A percentile compares a stretch with the other conserved stretches of the same genome.
These are phyloP conservation scores for Harmothoe impar DNA, from an alignment of 2,888 invertebrate species.

Conservation along the genomic window DNA sequence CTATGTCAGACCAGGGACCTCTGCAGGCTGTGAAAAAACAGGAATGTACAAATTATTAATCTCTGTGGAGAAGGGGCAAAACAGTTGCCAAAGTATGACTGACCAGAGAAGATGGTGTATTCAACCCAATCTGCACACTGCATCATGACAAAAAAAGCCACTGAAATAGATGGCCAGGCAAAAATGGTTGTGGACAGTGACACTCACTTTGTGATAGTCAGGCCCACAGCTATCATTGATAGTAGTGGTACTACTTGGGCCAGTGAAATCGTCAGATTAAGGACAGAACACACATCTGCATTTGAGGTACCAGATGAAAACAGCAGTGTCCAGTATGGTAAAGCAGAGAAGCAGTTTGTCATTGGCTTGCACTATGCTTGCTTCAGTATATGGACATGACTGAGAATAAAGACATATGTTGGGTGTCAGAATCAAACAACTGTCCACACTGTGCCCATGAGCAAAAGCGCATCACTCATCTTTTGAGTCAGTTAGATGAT, in stretches of 20 bases:
- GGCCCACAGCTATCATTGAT: background rate
- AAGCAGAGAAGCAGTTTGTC: background rate
- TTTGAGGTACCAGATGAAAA: background rate
- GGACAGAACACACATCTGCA: background rate
- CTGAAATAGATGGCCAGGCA: background rate
- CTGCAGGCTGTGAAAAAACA: conserved; percentile 6
- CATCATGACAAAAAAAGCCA: background rate
- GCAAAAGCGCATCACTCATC: background rate
- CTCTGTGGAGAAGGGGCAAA: background rate
- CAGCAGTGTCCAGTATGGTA: background rate
- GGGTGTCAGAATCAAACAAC: background rate
- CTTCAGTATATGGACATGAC: background rate
- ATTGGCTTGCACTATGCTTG: background rate
- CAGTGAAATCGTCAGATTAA: background rate
- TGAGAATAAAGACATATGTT: background rate
- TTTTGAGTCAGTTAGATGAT: background rate
- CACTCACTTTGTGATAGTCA: background rate
- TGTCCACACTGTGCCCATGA: background rate
- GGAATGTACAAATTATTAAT: background rate
- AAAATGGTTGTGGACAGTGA: background rate
- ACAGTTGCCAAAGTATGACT: background rate
- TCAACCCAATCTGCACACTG: background rate
- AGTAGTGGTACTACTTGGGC: background rate
- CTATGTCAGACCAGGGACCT: background rate
- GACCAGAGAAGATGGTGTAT: background rate